Evolutionary conservation across 2,888 invertebrate species (phyloP).

Genomic region (Rhamnusium bicolor): DNA sequence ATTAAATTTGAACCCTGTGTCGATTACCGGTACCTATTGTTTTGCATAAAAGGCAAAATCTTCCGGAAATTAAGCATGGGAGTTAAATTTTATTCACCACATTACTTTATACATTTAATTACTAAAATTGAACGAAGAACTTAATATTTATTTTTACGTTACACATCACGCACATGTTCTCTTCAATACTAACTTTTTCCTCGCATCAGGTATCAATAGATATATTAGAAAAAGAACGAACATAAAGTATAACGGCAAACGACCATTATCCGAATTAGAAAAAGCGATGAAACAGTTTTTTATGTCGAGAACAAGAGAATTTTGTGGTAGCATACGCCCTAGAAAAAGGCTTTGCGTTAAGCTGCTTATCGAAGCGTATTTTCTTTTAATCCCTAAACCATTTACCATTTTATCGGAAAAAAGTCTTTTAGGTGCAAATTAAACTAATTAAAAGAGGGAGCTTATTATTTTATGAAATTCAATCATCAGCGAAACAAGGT

Average conservation of each 20-base stretch:
- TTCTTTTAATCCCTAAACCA: slow-evolving; percentile 55
- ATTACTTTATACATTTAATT: background rate
- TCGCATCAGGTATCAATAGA: slow-evolving; percentile 8
- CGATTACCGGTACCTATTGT: no score
- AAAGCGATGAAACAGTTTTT: slow-evolving; percentile 50
- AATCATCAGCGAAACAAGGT: slow-evolving; percentile 18
- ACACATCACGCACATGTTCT: background rate
- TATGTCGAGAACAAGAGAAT: slow-evolving; percentile 40
- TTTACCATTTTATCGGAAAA: slow-evolving; percentile 53
- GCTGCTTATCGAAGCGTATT: slow-evolving; percentile 56
- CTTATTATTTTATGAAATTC: slow-evolving; percentile 33
- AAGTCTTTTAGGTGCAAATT: slow-evolving; percentile 51
- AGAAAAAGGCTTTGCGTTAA: slow-evolving; percentile 49
- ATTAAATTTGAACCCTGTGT: no score
- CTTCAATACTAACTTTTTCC: background rate
- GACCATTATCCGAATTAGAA: slow-evolving; percentile 43
- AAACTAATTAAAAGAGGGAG: slow-evolving; percentile 35
- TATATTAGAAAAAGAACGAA: slow-evolving; percentile 23
- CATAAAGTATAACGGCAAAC: slow-evolving; percentile 19
- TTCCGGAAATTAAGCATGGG: no score
- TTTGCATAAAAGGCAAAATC: no score
- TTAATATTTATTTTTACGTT: background rate
- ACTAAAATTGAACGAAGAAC: background rate
- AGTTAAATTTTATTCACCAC: no score
- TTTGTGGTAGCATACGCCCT: slow-evolving; percentile 45